A percentile compares a stretch with the other conserved stretches of the same genome.
These are phyloP conservation scores for Lepidotrigona ventralis DNA, from an alignment of 1,140 invertebrate species.

Conservation along the genomic window DNA sequence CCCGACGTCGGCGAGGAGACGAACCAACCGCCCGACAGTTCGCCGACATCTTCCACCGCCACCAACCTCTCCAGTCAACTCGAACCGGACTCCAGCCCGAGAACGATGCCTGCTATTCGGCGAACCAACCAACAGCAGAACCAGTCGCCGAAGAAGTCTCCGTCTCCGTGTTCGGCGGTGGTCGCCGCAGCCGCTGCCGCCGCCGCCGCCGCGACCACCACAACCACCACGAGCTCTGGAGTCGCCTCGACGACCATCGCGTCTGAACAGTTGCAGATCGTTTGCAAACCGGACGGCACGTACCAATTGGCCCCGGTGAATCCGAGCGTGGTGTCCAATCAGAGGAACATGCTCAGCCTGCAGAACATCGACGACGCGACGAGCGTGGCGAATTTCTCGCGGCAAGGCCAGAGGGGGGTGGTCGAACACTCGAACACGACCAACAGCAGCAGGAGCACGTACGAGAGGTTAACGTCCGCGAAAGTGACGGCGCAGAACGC, in stretches of 20 bases:
- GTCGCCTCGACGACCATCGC: conserved; percentile 59
- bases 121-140: conserved; percentile 62
- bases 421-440: conserved; percentile 6
- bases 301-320: conserved; percentile 73
- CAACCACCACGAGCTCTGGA: conserved; percentile 18
- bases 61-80: conserved; percentile 73
- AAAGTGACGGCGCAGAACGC: conserved; percentile 64
- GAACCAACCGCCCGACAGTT: conserved; percentile 74
- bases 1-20: conserved; percentile 77
- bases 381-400: conserved; percentile 54
- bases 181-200: neutral
- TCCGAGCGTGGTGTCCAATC: conserved; percentile 63
- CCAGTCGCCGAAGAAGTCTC: conserved; percentile 74
- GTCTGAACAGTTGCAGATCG: conserved; percentile 74
- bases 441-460: conserved; percentile 51
- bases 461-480: conserved; percentile 63
- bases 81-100: conserved; percentile 66
- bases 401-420: conserved; percentile 53
- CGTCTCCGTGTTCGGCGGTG: conserved; percentile 62
- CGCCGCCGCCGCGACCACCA: conserved; percentile 34
- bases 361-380: conserved; percentile 73
- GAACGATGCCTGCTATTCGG: conserved; percentile 55
- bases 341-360: conserved; percentile 70
- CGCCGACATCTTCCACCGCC: conserved; percentile 71
- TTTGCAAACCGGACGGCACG: conserved; percentile 75